phyloP scores from a whole-genome alignment of 1,140 invertebrate genomes.

The Ylistrum balloti region DNA sequence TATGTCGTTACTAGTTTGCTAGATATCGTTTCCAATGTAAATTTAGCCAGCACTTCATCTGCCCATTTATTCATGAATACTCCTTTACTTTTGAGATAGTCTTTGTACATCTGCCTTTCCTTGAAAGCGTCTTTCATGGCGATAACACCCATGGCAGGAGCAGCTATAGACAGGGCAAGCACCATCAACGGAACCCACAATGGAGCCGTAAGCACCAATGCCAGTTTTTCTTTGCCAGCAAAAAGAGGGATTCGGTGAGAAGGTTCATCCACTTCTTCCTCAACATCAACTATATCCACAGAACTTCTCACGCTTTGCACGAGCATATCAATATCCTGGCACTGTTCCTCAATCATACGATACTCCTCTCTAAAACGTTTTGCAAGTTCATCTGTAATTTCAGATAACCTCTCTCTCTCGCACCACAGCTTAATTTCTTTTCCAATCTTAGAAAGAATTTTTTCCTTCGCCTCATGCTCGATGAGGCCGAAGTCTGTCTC shows the following conservation, averaged over 20 bases:
- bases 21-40: conserved; percentile 54
- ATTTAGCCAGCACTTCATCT: conserved; percentile 42
- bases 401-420: conserved; percentile 37
- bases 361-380: conserved; percentile 61
- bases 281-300: not conserved
- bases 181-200: conserved; percentile 66
- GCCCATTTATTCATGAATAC: conserved; percentile 62
- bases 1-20: conserved; percentile 59
- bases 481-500: conserved; percentile 62
- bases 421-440: conserved; percentile 58
- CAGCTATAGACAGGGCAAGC: conserved; percentile 57
- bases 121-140: conserved; percentile 57
- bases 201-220: conserved; percentile 62
- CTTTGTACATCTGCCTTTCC: conserved; percentile 43
- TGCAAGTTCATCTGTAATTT: conserved; percentile 49
- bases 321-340: conserved; percentile 55
- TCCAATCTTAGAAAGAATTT: conserved; percentile 56
- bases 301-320: conserved; percentile 50
- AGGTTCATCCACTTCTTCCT: not conserved
- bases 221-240: conserved; percentile 64
- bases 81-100: conserved; percentile 56
- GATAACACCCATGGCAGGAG: conserved; percentile 64
- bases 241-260: conserved; percentile 50
- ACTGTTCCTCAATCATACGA: conserved; percentile 56
- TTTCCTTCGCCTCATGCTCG: conserved; percentile 57